Percentiles rank a stretch among this genome's conserved stretches.
Evolutionary conservation across 2,888 invertebrate species (phyloP).

Genomic region (Hecatera dysodea): DNA sequence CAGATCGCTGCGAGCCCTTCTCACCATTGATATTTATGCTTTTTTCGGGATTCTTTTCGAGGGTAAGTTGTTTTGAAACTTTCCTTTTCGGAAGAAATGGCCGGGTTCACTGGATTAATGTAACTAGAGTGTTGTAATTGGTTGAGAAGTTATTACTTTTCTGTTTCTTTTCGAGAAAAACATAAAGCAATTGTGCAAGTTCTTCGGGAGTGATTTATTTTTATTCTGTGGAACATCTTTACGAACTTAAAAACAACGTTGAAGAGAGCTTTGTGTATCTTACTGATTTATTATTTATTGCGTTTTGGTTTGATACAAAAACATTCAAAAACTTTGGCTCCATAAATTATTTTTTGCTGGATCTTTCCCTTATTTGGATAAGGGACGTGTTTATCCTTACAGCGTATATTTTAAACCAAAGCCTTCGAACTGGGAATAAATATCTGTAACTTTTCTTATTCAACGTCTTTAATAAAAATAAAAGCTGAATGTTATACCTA

Average conservation of each 20-base stretch:
- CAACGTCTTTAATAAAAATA: constrained; percentile 7
- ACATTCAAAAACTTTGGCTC: constrained; percentile 70
- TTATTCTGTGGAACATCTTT: constrained; percentile 80
- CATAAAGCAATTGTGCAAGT: constrained; percentile 85
- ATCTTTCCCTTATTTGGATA: constrained; percentile 39
- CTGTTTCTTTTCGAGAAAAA: constrained; percentile 83
- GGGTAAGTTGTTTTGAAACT: constrained; percentile 85
- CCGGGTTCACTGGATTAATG: constrained; percentile 83
- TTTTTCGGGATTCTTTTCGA: constrained; percentile 82
- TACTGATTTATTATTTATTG: constrained; percentile 80
- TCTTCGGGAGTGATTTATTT: constrained; percentile 82
- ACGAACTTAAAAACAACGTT: constrained; percentile 80
- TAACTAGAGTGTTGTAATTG: constrained; percentile 88
- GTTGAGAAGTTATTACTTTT: constrained; percentile 86
- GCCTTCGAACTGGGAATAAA: constrained; percentile 13
- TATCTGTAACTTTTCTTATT: constrained; percentile 24
- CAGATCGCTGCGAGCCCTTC: constrained; percentile 80
- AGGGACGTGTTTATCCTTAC: constrained; percentile 41
- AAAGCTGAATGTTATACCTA: constrained; percentile 20
- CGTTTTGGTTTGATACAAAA: constrained; percentile 73
- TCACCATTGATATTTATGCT: constrained; percentile 87
- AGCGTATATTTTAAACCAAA: constrained; percentile 40
- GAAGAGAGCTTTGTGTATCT: constrained; percentile 75
- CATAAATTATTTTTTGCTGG: constrained; percentile 68
- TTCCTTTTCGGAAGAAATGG: constrained; percentile 81